These are phyloP conservation scores for Grammomys surdaster DNA, from an alignment of 2,113 vertebrate species.

Conservation along the genomic window DNA sequence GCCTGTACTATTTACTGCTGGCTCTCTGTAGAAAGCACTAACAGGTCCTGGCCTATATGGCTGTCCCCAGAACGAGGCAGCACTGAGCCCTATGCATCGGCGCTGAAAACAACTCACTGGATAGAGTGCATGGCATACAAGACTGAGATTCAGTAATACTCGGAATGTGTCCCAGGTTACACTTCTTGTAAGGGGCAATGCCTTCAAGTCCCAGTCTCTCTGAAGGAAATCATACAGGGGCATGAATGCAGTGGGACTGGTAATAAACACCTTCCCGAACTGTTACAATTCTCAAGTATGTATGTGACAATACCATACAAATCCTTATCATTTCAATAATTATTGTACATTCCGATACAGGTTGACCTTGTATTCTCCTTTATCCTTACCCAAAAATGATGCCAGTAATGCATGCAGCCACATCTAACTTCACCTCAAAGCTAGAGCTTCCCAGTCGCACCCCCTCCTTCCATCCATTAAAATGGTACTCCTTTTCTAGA, in stretches of 20 bases:
- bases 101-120: not conserved
- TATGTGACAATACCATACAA: conserved; percentile 19
- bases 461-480: not conserved
- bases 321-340: conserved; percentile 39
- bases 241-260: not conserved
- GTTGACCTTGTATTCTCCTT: conserved; percentile 15
- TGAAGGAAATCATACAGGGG: not conserved
- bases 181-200: not conserved
- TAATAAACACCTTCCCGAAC: not conserved
- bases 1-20: conserved; percentile 52
- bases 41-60: not conserved
- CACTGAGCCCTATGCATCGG: not conserved
- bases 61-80: not conserved
- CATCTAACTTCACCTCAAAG: conserved; percentile 45
- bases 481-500: conserved; percentile 46
- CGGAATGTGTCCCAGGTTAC: not conserved
- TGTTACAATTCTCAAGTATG: conserved; percentile 36
- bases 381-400: conserved; percentile 23
- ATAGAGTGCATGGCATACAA: not conserved
- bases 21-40: not conserved
- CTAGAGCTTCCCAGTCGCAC: not conserved
- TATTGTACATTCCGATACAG: not conserved
- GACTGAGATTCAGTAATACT: not conserved
- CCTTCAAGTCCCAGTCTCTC: conserved; percentile 30
- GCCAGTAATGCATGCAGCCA: not conserved